A percentile compares a stretch with the other conserved stretches of the same genome.
phyloP scores from a whole-genome alignment of 1,140 invertebrate species.

The Leptonema lineaticorne region DNA sequence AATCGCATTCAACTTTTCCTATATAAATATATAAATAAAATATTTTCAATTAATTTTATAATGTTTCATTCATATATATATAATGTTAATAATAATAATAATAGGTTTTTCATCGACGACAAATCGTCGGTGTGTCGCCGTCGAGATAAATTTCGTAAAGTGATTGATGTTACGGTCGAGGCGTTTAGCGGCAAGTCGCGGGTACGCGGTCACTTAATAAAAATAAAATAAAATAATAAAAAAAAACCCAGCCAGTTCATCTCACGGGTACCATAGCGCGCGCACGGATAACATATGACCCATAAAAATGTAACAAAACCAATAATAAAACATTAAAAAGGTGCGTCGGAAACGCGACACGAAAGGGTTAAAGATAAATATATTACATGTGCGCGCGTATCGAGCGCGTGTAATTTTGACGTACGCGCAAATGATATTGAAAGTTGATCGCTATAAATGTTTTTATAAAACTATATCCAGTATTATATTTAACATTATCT shows the following conservation, averaged over 20 bases:
- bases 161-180: background rate
- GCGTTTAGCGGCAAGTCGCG: constrained; percentile 12
- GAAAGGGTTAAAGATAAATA: background rate
- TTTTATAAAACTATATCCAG: too few species aligned
- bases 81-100: background rate
- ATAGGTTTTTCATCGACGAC: background rate
- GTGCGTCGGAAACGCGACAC: constrained; percentile 1
- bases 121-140: constrained; percentile 6
- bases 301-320: constrained; percentile 38
- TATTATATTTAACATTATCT: too few species aligned
- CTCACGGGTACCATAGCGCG: constrained; percentile 20
- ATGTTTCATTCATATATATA: background rate
- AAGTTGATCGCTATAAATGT: too few species aligned
- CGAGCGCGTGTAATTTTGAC: too few species aligned
- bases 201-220: constrained; percentile 19
- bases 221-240: too few species aligned
- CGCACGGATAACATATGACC: constrained; percentile 28
- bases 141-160: background rate
- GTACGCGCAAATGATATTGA: too few species aligned
- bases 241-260: constrained; percentile 22
- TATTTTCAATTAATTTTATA: too few species aligned
- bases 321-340: constrained; percentile 34
- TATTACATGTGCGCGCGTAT: background rate
- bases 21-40: background rate
- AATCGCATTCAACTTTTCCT: background rate